phyloP scores from a whole-genome alignment of 2,113 vertebrate genomes.

The Xyliphius kryptos region DNA sequence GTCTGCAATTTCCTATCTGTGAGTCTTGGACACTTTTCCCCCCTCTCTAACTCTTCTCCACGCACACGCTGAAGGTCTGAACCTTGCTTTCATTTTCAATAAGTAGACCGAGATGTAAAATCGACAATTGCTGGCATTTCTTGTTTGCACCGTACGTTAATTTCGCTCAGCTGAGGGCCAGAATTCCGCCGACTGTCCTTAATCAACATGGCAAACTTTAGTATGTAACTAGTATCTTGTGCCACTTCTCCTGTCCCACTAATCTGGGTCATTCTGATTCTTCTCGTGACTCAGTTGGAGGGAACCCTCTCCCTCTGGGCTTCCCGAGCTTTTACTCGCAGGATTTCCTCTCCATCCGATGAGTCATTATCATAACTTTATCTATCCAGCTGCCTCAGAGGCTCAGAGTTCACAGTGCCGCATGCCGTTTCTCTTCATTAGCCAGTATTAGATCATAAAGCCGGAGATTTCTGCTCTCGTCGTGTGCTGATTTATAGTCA shows the following conservation, averaged over 20 bases:
- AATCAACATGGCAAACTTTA: no score
- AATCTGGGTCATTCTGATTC: constrained; percentile 13
- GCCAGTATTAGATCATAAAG: constrained; percentile 25
- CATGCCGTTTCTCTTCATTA: constrained; percentile 25
- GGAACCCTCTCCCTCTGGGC: constrained; percentile 12
- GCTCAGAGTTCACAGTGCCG: not conserved
- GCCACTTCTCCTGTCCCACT: constrained; percentile 1
- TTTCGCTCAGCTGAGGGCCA: no score
- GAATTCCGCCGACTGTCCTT: no score
- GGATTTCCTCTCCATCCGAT: constrained; percentile 23
- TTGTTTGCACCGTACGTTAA: no score
- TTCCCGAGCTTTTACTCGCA: constrained; percentile 23
- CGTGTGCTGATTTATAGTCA: constrained; percentile 6
- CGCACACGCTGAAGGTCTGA: no score
- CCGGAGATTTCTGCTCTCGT: constrained; percentile 8
- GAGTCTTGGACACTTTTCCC: no score
- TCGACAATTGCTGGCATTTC: no score
- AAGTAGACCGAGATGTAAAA: no score
- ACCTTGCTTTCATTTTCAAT: no score
- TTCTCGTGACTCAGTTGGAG: constrained; percentile 9
- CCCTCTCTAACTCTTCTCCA: no score
- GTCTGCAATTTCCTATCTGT: no score
- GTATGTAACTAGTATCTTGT: no score
- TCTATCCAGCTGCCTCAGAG: constrained; percentile 15
- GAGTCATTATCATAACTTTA: constrained; percentile 28